Evolutionary conservation across 2,888 invertebrate species (phyloP).

Genomic region (Euzetes globulus): DNA sequence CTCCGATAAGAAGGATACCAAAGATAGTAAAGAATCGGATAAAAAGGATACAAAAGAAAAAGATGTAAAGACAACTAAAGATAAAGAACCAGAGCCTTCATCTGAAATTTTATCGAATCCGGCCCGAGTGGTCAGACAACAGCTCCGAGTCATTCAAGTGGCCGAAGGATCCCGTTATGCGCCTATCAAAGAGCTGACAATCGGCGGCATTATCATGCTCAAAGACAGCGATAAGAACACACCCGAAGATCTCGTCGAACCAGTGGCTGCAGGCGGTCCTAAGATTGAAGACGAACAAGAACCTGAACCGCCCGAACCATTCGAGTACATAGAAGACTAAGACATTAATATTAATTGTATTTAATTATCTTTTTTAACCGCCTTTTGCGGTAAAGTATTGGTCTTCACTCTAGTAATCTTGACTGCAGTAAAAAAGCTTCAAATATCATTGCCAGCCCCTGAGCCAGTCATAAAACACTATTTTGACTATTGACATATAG

Average conservation of each 20-base stretch:
- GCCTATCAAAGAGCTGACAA: constrained; percentile 78
- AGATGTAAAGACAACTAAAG: constrained; percentile 48
- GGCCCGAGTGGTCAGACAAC: constrained; percentile 85
- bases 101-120: constrained; percentile 91
- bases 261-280: constrained; percentile 62
- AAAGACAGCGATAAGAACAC: constrained; percentile 69
- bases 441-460: too few species aligned
- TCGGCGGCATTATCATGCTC: constrained; percentile 94
- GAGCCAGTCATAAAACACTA: too few species aligned
- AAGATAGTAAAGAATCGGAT: constrained; percentile 41
- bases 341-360: not conserved
- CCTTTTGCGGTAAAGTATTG: not conserved
- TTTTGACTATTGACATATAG: too few species aligned
- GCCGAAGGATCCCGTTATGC: constrained; percentile 72
- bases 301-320: constrained; percentile 94
- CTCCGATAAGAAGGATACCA: constrained; percentile 44
- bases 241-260: constrained; percentile 80
- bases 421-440: too few species aligned
- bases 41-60: constrained; percentile 44
- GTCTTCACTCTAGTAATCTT: too few species aligned
- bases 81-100: constrained; percentile 66
- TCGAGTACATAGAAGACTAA: constrained; percentile 76
- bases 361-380: constrained; percentile 2
- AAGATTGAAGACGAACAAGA: constrained; percentile 73
- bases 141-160: constrained; percentile 60